A percentile compares a stretch with the other conserved stretches of the same genome.
These are phyloP conservation scores for Periophthalmus magnuspinnatus DNA, from an alignment of 2,797 vertebrate genomes.

Conservation along the genomic window DNA sequence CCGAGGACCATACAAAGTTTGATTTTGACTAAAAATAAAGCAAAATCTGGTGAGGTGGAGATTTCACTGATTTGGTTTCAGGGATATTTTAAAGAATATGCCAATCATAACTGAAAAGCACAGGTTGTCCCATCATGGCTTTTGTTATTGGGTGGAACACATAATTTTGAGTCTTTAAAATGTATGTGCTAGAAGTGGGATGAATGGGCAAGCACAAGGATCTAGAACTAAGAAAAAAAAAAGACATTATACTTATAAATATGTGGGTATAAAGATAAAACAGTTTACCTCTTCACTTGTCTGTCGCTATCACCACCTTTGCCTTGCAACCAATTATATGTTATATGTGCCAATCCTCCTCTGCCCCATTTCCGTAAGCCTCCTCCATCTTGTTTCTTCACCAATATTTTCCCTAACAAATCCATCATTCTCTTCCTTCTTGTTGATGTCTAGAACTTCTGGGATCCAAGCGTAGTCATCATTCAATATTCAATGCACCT, in stretches of 20 bases:
- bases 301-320: not conserved
- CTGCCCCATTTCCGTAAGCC: no score
- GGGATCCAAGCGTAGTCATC: not conserved
- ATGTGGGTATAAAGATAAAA: not conserved
- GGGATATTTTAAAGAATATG: not conserved
- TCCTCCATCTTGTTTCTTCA: no score
- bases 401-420: no score
- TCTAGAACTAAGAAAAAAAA: not conserved
- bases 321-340: not conserved
- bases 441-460: not conserved
- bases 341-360: no score
- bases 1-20: not conserved
- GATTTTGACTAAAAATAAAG: constrained; percentile 2
- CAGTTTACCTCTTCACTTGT: not conserved
- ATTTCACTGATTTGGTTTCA: not conserved
- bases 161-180: not conserved
- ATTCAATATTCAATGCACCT: not conserved
- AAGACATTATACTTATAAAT: not conserved
- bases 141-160: not conserved
- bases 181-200: not conserved
- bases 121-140: not conserved
- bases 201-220: not conserved
- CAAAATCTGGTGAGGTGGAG: not conserved
- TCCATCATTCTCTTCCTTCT: no score
- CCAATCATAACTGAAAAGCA: not conserved